A percentile compares a stretch with the other conserved stretches of the same genome.
phyloP scores from a whole-genome alignment of 2,888 invertebrate species.

The Harpalus rufipes region DNA sequence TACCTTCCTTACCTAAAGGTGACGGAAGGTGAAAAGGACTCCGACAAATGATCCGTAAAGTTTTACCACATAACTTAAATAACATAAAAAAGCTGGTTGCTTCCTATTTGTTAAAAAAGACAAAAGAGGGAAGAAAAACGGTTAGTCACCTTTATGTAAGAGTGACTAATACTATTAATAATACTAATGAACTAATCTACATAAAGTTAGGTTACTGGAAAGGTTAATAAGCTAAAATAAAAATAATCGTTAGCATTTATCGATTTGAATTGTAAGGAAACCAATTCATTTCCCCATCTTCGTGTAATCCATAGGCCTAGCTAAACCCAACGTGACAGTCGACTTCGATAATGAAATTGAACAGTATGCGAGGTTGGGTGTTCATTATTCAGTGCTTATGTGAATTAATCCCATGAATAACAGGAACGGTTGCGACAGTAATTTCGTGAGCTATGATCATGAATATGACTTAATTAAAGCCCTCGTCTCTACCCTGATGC shows the following conservation, averaged over 20 bases:
- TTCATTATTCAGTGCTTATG: slow-evolving; percentile 67
- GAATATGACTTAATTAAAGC: slow-evolving; percentile 67
- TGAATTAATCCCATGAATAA: slow-evolving; percentile 67
- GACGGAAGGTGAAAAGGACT: too few species aligned
- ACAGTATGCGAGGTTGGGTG: slow-evolving; percentile 60
- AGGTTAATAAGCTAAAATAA: too few species aligned
- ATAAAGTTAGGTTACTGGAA: too few species aligned
- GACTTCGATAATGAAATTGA: slow-evolving; percentile 66
- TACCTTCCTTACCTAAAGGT: too few species aligned
- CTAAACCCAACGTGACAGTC: slow-evolving; percentile 31
- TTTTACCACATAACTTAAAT: too few species aligned
- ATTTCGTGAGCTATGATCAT: slow-evolving; percentile 68
- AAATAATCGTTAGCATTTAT: background rate
- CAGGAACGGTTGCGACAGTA: slow-evolving; percentile 66
- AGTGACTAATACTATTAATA: too few species aligned
- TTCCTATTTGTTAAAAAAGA: too few species aligned
- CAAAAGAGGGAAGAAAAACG: too few species aligned
- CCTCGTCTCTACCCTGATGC: slow-evolving; percentile 21
- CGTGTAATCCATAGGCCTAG: slow-evolving; percentile 1
- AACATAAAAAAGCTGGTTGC: too few species aligned
- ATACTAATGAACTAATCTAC: too few species aligned
- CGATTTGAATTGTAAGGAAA: background rate
- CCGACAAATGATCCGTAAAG: too few species aligned
- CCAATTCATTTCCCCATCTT: background rate
- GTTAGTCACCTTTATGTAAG: too few species aligned